Percentiles rank a stretch among this genome's conserved stretches.
Conservation (phyloP, 2,113 vertebrate genomes). For the Pangasianodon hypophthalmus region DNA sequence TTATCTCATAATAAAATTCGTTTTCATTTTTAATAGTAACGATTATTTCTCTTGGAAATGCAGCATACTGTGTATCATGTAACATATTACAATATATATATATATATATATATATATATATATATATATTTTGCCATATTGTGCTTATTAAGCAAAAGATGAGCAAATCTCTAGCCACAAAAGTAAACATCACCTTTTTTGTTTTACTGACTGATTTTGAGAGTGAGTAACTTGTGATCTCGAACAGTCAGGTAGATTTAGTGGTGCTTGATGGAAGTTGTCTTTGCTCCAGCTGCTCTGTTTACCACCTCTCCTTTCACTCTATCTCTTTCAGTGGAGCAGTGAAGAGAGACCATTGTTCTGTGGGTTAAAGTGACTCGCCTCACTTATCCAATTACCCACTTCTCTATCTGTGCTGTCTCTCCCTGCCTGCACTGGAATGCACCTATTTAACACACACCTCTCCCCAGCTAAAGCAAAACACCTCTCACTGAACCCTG, state of each 20-base stretch:
- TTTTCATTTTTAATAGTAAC: background rate
- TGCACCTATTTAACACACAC: constrained; percentile 42
- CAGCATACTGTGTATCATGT: background rate
- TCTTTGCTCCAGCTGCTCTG: constrained; percentile 25
- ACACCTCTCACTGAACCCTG: background rate
- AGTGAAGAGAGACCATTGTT: constrained; percentile 69
- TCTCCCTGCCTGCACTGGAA: constrained; percentile 38
- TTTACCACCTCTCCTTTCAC: constrained; percentile 14
- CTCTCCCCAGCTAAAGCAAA: background rate
- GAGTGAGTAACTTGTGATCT: background rate
- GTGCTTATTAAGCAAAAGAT: background rate
- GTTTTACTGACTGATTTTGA: background rate
- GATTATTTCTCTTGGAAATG: background rate
- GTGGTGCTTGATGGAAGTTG: constrained; percentile 1
- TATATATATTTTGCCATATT: too few species aligned
- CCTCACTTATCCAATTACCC: constrained; percentile 62
- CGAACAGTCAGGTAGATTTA: constrained; percentile 6
- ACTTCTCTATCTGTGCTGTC: constrained; percentile 46
- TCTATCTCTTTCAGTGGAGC: background rate
- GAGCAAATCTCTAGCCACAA: background rate
- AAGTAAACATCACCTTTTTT: background rate
- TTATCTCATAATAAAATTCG: background rate
- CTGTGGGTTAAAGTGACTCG: constrained; percentile 58
- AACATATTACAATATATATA: background rate
- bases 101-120: too few species aligned